Conservation (phyloP, 2,888 invertebrate species). For the Hedya salicella region DNA sequence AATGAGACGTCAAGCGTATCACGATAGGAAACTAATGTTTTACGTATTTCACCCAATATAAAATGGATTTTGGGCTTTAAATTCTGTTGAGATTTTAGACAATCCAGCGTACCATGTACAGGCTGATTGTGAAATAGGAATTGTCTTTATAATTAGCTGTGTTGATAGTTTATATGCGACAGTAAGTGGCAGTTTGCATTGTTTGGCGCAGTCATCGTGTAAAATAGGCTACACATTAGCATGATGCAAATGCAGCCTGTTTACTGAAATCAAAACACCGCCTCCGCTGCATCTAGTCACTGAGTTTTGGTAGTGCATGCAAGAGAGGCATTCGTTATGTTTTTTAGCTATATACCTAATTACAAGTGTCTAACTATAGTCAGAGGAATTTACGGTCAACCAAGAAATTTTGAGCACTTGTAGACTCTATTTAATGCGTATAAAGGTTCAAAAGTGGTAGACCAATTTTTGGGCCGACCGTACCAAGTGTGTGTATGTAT, state of each 20-base stretch:
- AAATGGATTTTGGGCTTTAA: background rate
- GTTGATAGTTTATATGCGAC: slow-evolving; percentile 51
- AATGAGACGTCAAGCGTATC: slow-evolving; percentile 37
- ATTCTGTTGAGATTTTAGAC: background rate
- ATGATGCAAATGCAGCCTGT: slow-evolving; percentile 30
- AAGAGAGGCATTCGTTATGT: too few relatives aligned
- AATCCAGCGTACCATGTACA: too few relatives aligned
- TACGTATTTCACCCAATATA: slow-evolving; percentile 20
- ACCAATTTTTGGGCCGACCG: too few relatives aligned
- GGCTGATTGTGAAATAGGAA: slow-evolving; percentile 48
- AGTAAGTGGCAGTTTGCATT: slow-evolving; percentile 55
- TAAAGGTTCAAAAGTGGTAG: too few relatives aligned
- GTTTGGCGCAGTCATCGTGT: slow-evolving; percentile 49
- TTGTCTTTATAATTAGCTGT: slow-evolving; percentile 55
- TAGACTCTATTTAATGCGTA: too few relatives aligned
- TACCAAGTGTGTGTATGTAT: too few relatives aligned
- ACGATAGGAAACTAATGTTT: slow-evolving; percentile 18
- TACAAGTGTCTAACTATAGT: too few relatives aligned
- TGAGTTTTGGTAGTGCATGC: too few relatives aligned
- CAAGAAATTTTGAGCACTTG: too few relatives aligned
- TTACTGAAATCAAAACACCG: slow-evolving; percentile 2
- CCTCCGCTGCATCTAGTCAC: too few relatives aligned
- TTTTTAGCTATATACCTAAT: too few relatives aligned
- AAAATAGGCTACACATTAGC: slow-evolving; percentile 28
- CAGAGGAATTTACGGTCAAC: too few relatives aligned